phyloP scores from a whole-genome alignment of 1,140 invertebrate genomes.

The Venturia canescens region DNA sequence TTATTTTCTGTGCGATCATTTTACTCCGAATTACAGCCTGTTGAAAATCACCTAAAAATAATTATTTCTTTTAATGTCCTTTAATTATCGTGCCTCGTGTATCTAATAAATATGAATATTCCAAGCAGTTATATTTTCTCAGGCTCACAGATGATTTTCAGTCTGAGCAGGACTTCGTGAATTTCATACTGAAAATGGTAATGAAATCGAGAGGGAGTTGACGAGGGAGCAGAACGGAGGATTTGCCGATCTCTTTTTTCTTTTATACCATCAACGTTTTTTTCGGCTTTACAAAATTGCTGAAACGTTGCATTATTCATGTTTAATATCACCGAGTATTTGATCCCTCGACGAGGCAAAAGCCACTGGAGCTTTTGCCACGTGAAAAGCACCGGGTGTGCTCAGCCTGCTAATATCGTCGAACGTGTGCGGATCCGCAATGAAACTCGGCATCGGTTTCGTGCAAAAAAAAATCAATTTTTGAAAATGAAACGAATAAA shows the following conservation, averaged over 20 bases:
- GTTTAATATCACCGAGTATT: conserved; percentile 75
- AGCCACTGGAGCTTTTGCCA: conserved; percentile 53
- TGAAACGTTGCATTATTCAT: conserved; percentile 73
- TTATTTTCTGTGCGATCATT: no score
- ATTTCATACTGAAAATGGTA: no score
- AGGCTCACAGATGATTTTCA: no score
- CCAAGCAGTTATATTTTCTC: no score
- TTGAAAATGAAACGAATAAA: neutral
- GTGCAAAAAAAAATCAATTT: conserved; percentile 21
- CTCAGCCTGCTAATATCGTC: conserved; percentile 61
- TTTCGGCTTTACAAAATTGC: conserved; percentile 62
- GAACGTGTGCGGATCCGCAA: conserved; percentile 53
- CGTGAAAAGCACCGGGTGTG: conserved; percentile 50
- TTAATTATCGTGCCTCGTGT: no score
- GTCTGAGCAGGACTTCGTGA: no score
- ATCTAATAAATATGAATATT: no score
- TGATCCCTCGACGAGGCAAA: conserved; percentile 68
- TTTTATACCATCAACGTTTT: conserved; percentile 53
- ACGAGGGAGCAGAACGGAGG: neutral
- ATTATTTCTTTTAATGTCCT: no score
- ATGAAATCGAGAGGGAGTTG: no score
- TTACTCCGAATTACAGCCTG: no score
- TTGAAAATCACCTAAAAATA: no score
- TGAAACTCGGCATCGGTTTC: conserved; percentile 51
- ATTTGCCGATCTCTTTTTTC: neutral